Base-by-base conservation (phyloP, 2,113 vertebrate species). In the Oplegnathus fasciatus region DNA sequence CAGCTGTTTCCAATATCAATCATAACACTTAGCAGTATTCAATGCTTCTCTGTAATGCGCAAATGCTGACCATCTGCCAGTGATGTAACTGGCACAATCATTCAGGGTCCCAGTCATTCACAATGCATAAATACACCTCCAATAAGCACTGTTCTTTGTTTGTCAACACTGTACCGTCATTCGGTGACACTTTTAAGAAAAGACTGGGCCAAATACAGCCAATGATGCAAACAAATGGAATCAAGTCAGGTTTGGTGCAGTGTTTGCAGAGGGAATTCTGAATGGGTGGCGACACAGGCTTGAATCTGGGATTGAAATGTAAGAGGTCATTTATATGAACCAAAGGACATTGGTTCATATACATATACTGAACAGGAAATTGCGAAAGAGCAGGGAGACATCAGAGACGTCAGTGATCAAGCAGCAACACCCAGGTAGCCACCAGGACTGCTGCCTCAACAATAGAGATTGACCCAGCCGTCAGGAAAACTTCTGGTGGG, bases 361-460 rank as follows among this genome's bases (percentile, higher is more conserved):
- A n/a, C n/a, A n/a, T n/a, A 34, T 7, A 26, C 0, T 6, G 14
- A 42, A 30, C 8, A 64, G 15, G n/a, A 66, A 57, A 20, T 30
- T 28, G 6, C 0, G 0, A 75, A 69, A 80, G 13, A 70, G 0
- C 22, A 34, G 17, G 2, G 6, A 69, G 26, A 76, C 44, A 0
- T 75, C 67, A 78, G n/a, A 40, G 67, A 22, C 30, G 0, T 68
- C 48, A 34, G 11, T 70, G 44, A 20, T 48, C 8, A 34, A 68
- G 44, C 20, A 80, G 24, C 69, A 85, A 17, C 64, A 67, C n/a
- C 46, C 17, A 60, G 52, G 28, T 30, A 68, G 54, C 22, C 6
- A 60, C 15, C 24, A 71, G 30, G 11, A 50, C 62, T 54, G 32
- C 9, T 58, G 24, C 34, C 8, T 83, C 10, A 57, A 55, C 4